Conservation (phyloP, 2,113 vertebrate species). For the Diadophis punctatus region DNA sequence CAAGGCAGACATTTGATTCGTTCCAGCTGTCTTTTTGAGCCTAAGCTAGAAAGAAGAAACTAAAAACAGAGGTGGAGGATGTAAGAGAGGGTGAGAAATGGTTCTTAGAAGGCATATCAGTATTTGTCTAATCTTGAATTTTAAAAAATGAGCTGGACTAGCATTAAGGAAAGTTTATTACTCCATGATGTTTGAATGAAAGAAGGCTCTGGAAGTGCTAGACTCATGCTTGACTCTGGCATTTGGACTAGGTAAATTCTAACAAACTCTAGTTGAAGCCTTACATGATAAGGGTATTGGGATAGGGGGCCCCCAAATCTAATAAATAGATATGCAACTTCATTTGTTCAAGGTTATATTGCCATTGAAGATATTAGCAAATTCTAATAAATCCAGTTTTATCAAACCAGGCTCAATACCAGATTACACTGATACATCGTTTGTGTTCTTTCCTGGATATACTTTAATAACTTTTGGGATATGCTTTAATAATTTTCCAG, state of each 20-base stretch:
- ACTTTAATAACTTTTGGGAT: neutral
- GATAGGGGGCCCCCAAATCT: neutral
- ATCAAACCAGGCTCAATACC: neutral
- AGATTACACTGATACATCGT: neutral
- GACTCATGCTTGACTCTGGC: too few relatives aligned
- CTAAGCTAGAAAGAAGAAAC: slow-evolving; percentile 38
- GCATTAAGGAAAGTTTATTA: slow-evolving; percentile 4
- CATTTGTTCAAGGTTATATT: neutral
- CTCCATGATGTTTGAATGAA: neutral
- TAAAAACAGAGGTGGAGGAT: slow-evolving; percentile 28
- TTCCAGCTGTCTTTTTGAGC: slow-evolving; percentile 61
- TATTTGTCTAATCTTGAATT: slow-evolving; percentile 41
- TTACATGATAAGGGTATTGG: neutral
- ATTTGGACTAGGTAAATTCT: neutral
- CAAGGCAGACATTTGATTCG: slow-evolving; percentile 63
- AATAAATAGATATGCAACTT: neutral
- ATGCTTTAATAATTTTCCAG: neutral
- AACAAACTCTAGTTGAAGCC: neutral
- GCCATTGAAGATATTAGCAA: neutral
- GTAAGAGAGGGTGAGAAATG: slow-evolving; percentile 40
- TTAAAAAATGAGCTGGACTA: neutral
- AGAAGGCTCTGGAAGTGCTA: neutral
- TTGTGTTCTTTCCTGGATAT: neutral
- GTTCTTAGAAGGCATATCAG: slow-evolving; percentile 44
- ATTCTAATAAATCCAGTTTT: neutral